Evolutionary conservation across 92 coral and sea anemone genomes (phyloP), one percentile per base, ranked within the genome.

Genomic region (Zoanthus sociatus): DNA sequence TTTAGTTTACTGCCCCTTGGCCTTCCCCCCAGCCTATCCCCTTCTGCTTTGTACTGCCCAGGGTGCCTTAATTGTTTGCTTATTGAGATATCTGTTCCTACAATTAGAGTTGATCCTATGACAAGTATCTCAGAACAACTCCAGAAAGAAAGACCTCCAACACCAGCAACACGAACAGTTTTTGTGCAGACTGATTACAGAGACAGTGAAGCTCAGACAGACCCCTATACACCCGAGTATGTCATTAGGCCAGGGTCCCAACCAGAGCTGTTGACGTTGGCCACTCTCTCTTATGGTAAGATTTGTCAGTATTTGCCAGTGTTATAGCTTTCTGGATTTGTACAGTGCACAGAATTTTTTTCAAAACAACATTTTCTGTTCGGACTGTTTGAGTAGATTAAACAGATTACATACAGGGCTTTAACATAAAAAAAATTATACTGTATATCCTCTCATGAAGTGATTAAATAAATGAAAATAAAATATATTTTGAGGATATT

Each of bases 151-250:
- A 86, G 98, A 47, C 91, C 96, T 15, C 98, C 95, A 1, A 97
- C 99, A 2, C 99, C 99, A 64, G 95, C 97, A 7, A 97, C 99
- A 16, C 92, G 96, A 47, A 97, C 99, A 72, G 99, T 97, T 45
- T 93, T 90, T 86, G 90, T 95, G 50, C 99, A 97, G 82, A 97
- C 99, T 71, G 99, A 95, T 89, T 97, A 97, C 92, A 95, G 99
- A 81, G 99, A 97, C 74, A 92, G 99, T 90, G 99, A 97, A 88
- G 79, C 99, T 47, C 98, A 97, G 90, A 97, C 99, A 46, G 99
- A 97, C 85, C 99, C 99, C 16, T 97, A 97, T 83, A 94, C 99
- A 14, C 99, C 99, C 26, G 99, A 97, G 64, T 97, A 95, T 93
- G 99, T 97, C 9, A 93, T 97, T 15, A 87, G 95, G 76, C 99